Percentiles rank a stretch among this genome's conserved stretches.
phyloP scores from a whole-genome alignment of 2,888 invertebrate species.

The Brachylomia viminalis region DNA sequence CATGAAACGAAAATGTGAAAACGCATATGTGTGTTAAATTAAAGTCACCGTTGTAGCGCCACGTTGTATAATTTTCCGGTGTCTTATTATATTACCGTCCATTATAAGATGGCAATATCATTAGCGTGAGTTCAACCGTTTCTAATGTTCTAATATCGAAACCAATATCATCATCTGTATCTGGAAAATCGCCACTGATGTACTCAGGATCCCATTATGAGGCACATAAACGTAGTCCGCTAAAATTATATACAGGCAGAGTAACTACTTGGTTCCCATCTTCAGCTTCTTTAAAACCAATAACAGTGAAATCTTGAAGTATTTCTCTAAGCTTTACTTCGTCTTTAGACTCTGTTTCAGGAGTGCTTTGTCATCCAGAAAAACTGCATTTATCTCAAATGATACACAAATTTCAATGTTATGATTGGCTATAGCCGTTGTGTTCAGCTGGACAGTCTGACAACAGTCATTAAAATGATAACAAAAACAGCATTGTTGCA shows the following conservation, averaged over 20 bases:
- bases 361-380: neutral
- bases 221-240: neutral
- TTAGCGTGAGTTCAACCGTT: constrained; percentile 25
- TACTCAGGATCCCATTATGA: constrained; percentile 2
- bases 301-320: neutral
- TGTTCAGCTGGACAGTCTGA: constrained; percentile 29
- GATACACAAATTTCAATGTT: constrained; percentile 11
- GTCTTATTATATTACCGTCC: constrained; percentile 13
- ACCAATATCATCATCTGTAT: constrained; percentile 3
- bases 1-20: no score
- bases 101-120: constrained; percentile 22
- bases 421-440: constrained; percentile 17
- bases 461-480: constrained; percentile 44
- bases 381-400: constrained; percentile 3
- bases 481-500: constrained; percentile 49
- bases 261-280: neutral
- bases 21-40: no score
- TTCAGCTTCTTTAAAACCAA: neutral
- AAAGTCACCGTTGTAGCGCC: no score
- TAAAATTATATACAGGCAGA: neutral
- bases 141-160: constrained; percentile 20
- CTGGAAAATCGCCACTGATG: constrained; percentile 15
- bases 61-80: constrained; percentile 30
- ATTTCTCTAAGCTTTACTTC: neutral
- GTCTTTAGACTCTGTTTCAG: neutral